A percentile compares a stretch with the other conserved stretches of the same genome.
Conservation (phyloP, 2,797 vertebrate species). For the Clarias laeviceps region DNA sequence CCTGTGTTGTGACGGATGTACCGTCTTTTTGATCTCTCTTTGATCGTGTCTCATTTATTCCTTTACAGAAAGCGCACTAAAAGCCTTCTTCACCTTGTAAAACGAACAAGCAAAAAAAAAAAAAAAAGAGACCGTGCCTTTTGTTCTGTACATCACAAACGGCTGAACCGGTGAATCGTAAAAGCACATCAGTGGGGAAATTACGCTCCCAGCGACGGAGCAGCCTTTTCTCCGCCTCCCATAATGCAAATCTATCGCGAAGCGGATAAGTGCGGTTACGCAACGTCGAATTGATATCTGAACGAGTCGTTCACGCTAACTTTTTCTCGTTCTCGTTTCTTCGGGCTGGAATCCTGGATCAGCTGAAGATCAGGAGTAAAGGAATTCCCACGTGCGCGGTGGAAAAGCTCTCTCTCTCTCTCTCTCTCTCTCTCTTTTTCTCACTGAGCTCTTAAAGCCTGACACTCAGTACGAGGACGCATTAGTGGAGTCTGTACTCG, state of each 20-base stretch:
- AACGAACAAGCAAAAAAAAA: neutral
- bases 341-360: conserved; percentile 13
- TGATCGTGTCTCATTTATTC: conserved; percentile 34
- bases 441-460: conserved; percentile 3
- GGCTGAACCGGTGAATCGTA: neutral
- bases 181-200: conserved; percentile 48
- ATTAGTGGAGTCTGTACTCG: neutral
- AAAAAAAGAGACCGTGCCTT: neutral
- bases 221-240: neutral
- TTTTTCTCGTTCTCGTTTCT: neutral
- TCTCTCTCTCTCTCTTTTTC: neutral
- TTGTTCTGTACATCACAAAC: conserved; percentile 43
- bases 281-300: conserved; percentile 19
- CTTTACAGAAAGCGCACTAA: conserved; percentile 17
- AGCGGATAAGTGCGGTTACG: conserved; percentile 38
- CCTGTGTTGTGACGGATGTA: conserved; percentile 5
- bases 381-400: neutral
- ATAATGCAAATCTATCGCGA: conserved; percentile 35
- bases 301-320: neutral
- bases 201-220: neutral
- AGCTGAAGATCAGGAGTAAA: neutral
- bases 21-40: conserved; percentile 31
- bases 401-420: neutral
- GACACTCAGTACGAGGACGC: neutral
- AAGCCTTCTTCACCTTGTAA: conserved; percentile 33